phyloP scores from a whole-genome alignment of 2,888 invertebrate genomes.

The Drosophila birchii region DNA sequence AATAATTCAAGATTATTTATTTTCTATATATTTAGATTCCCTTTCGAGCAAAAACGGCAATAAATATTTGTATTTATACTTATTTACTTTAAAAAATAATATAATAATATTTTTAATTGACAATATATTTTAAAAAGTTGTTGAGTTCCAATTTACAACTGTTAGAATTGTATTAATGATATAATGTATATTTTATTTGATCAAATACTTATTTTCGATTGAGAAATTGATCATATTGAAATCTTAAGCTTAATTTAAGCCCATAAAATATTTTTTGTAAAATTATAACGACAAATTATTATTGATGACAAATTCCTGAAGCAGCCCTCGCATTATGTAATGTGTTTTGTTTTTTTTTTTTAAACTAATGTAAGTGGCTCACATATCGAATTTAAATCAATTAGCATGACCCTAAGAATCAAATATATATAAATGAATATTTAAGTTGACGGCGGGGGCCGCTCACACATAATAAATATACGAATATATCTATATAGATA shows the following conservation, averaged over 20 bases:
- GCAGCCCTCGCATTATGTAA: conserved; percentile 18
- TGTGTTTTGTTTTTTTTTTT: conserved; percentile 25
- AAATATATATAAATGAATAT: conserved; percentile 9
- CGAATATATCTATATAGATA: conserved; percentile 20
- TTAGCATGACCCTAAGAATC: conserved; percentile 63
- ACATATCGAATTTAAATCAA: conserved; percentile 84
- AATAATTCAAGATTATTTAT: too few species aligned
- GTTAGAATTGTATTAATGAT: not conserved
- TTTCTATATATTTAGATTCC: not conserved
- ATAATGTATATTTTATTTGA: not conserved
- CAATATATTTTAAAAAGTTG: not conserved
- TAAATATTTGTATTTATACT: not conserved
- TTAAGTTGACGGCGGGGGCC: conserved; percentile 36
- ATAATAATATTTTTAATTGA: not conserved
- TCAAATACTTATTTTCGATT: not conserved
- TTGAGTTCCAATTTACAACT: not conserved
- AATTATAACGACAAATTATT: conserved; percentile 7
- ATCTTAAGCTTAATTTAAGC: not conserved
- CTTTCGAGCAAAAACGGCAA: not conserved
- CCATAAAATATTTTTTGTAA: not conserved
- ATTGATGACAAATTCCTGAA: conserved; percentile 12
- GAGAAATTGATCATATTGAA: not conserved
- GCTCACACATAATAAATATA: conserved; percentile 15
- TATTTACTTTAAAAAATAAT: not conserved
- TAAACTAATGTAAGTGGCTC: conserved; percentile 65